phyloP scores from a whole-genome alignment of 2,797 vertebrate species.

The Scomberomorus guttatus region DNA sequence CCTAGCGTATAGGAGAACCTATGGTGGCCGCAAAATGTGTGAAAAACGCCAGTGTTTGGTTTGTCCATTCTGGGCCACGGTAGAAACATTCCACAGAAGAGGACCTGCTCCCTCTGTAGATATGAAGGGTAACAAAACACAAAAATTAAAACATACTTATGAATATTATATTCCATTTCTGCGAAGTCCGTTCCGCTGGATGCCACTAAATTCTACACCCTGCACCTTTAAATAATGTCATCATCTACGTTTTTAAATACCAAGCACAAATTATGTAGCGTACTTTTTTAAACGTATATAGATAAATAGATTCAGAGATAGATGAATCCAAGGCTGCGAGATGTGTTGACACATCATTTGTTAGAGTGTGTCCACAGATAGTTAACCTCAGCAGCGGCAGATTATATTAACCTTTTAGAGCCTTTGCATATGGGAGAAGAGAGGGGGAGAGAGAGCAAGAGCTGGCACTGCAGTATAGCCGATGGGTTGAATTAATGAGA shows the following conservation, averaged over 20 bases:
- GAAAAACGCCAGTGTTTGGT: too few relatives aligned
- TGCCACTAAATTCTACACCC: too few relatives aligned
- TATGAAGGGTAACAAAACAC: too few relatives aligned
- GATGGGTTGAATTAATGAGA: slow-evolving; percentile 85
- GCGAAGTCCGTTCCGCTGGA: too few relatives aligned
- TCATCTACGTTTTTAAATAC: slow-evolving; percentile 7
- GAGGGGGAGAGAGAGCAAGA: slow-evolving; percentile 30
- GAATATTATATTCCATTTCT: too few relatives aligned
- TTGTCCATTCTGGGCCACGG: too few relatives aligned
- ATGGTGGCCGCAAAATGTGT: too few relatives aligned
- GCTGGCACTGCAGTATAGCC: slow-evolving; percentile 69
- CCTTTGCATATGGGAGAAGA: slow-evolving; percentile 68
- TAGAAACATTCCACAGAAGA: too few relatives aligned
- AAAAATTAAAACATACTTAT: too few relatives aligned
- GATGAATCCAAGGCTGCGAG: slow-evolving; percentile 10
- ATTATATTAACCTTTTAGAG: slow-evolving; percentile 83
- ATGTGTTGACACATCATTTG: slow-evolving; percentile 68
- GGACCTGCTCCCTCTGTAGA: too few relatives aligned
- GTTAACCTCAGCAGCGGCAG: slow-evolving; percentile 75
- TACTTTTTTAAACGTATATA: background rate
- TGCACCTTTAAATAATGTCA: background rate
- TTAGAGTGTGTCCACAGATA: slow-evolving; percentile 56
- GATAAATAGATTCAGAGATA: slow-evolving; percentile 12
- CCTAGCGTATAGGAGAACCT: too few relatives aligned
- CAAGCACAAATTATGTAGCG: background rate